Base-by-base conservation (phyloP, 2,888 invertebrate genomes). In the Mesoligia furuncula region DNA sequence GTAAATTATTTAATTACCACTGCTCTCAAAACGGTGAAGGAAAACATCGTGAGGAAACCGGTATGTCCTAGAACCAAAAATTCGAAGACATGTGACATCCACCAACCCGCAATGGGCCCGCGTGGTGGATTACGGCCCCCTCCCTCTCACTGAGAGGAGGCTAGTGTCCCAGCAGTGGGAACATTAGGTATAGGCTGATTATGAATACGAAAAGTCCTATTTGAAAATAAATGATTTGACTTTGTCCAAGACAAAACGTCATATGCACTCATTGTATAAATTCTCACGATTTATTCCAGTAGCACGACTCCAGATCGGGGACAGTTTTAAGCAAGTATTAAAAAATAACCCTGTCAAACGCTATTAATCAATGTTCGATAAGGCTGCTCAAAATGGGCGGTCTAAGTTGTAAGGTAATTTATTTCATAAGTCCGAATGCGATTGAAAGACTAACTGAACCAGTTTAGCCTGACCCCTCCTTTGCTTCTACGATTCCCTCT, bases 301-400 rank as follows among this genome's bases (percentile, higher is more conserved):
- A 74, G 51, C 66, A 6, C 24, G 72, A 83, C 83, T 86, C 81
- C 81, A 86, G 91, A 92, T 91, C 89, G 88, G 85, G 89, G 90
- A 91, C 92, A 91, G 87, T 92, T 93, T 93, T 91, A 91, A 87
- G 88, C 88, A 92, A 92, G 93, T 94, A 94, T 94, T 93, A 95
- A 93, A 94, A 93, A 93, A 94, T 94, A 93, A 90, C 91, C 93
- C 93, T 93, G 93, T 94, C 94, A 92, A 89, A 93, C 88, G 90
- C 94, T 95, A 96, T 96, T 93, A 95, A 95, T 96, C 96, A 96
- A 95, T 91, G 91, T 95, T 95, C 94, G 95, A 96, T 96, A 96
- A 95, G 90, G 88, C 90, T 90, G 90, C 90, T 93, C 94, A 90
- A 91, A 95, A 95, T 95, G 95, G 95, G 95, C 94, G 95, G 95